Evolutionary conservation across 2,888 invertebrate species (phyloP).

Genomic region (Morpho helenor): DNA sequence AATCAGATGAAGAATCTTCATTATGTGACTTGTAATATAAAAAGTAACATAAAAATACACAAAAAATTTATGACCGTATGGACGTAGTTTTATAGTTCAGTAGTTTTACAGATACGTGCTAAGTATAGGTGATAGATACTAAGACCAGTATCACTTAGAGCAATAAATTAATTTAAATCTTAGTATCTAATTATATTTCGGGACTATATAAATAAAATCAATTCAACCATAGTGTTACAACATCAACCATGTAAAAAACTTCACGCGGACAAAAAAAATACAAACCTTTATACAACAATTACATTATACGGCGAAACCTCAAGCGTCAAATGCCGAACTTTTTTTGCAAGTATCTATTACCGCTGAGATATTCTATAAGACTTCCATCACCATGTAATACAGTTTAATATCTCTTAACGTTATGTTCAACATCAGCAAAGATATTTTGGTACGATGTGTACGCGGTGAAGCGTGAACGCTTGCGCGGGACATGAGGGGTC

Average conservation of each 20-base stretch:
- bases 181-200: neutral
- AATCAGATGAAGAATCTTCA: no score
- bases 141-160: no score
- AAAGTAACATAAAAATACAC: no score
- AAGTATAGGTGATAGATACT: no score
- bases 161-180: neutral
- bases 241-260: neutral
- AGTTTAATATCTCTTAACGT: slow-evolving; percentile 27
- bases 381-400: slow-evolving; percentile 20
- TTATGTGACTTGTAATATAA: no score
- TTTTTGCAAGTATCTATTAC: slow-evolving; percentile 16
- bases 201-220: slow-evolving; percentile 13
- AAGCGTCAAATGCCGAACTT: slow-evolving; percentile 67
- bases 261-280: slow-evolving; percentile 40
- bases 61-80: no score
- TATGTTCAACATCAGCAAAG: slow-evolving; percentile 12
- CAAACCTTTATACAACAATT: slow-evolving; percentile 67
- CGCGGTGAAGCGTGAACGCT: slow-evolving; percentile 71
- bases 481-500: slow-evolving; percentile 68
- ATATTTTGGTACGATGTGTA: slow-evolving; percentile 29
- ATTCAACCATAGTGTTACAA: slow-evolving; percentile 31
- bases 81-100: no score
- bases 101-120: no score
- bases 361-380: neutral
- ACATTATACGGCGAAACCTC: slow-evolving; percentile 70